A percentile compares a stretch with the other conserved stretches of the same genome.
These are phyloP conservation scores for Galerucella nymphaeae DNA, from an alignment of 2,888 invertebrate species.

Conservation along the genomic window DNA sequence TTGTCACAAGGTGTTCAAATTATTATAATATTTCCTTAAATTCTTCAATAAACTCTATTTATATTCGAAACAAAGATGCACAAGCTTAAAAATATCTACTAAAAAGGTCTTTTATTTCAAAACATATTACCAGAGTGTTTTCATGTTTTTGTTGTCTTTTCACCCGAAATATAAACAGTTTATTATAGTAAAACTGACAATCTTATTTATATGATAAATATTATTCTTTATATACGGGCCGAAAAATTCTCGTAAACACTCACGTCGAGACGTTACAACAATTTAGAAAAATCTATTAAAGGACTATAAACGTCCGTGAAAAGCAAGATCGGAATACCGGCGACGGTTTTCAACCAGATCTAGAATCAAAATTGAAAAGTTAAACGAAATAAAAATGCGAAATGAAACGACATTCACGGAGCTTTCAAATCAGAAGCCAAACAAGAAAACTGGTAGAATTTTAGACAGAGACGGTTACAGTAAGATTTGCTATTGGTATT, in stretches of 20 bases:
- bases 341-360: neutral
- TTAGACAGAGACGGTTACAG: neutral
- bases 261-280: neutral
- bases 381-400: conserved; percentile 13
- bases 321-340: conserved; percentile 2
- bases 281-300: neutral
- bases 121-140: too few relatives aligned
- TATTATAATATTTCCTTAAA: too few relatives aligned
- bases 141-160: too few relatives aligned
- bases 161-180: too few relatives aligned
- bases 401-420: conserved; percentile 29
- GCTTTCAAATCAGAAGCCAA: conserved; percentile 13
- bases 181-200: too few relatives aligned
- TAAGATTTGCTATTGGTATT: neutral
- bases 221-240: too few relatives aligned
- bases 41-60: too few relatives aligned
- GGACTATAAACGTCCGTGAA: neutral
- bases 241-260: neutral
- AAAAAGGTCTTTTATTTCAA: too few relatives aligned
- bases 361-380: conserved; percentile 26
- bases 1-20: too few relatives aligned
- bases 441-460: conserved; percentile 17
- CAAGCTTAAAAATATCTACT: too few relatives aligned
- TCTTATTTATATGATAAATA: too few relatives aligned
- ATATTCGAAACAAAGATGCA: too few relatives aligned